These are phyloP conservation scores for Xenus cinereus DNA, from an alignment of 2,113 vertebrate species.

Conservation along the genomic window DNA sequence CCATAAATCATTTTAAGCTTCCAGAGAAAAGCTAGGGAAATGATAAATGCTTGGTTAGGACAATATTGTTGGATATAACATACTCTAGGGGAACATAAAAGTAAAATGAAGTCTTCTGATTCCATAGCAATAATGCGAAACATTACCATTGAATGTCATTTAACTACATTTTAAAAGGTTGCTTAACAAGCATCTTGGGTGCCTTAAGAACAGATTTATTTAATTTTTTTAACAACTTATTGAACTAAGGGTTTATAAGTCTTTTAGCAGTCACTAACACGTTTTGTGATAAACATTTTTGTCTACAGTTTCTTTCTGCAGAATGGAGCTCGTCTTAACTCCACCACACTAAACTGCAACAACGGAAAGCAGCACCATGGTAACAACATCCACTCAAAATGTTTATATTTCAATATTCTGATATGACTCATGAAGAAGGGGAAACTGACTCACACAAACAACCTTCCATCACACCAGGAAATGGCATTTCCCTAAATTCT, in stretches of 20 bases:
- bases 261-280: background rate
- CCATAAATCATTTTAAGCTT: background rate
- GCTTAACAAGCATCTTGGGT: slow-evolving; percentile 37
- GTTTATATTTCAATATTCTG: background rate
- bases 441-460: background rate
- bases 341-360: background rate
- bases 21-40: background rate
- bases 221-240: slow-evolving; percentile 44
- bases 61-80: slow-evolving; percentile 41
- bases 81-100: slow-evolving; percentile 31
- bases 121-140: slow-evolving; percentile 16
- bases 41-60: background rate
- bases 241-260: background rate
- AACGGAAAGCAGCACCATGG: background rate
- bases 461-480: background rate
- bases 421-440: background rate
- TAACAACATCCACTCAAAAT: background rate
- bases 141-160: slow-evolving; percentile 37
- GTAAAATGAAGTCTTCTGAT: slow-evolving; percentile 55
- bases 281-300: background rate
- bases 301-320: background rate
- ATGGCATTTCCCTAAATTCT: background rate
- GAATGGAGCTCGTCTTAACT: background rate
- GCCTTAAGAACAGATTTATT: slow-evolving; percentile 29
- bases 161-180: slow-evolving; percentile 41